Evolutionary conservation across 2,888 invertebrate species (phyloP).

Genomic region (Lasius platythorax): DNA sequence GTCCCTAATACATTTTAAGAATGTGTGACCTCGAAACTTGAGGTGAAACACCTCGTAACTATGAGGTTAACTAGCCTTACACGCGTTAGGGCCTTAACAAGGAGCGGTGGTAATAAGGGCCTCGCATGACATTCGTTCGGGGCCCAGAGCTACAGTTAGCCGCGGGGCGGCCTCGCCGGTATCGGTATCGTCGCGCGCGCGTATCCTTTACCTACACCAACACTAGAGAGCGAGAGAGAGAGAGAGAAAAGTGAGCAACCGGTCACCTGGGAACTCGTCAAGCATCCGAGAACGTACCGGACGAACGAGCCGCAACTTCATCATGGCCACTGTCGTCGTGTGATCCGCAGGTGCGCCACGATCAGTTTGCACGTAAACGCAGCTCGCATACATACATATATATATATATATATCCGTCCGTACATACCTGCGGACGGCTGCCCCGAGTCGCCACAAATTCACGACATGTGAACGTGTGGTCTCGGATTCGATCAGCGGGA

Average conservation of each 20-base stretch:
- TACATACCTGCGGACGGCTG: constrained; percentile 13
- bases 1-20: constrained; percentile 2
- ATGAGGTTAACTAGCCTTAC: constrained; percentile 1
- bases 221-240: neutral
- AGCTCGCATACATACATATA: neutral
- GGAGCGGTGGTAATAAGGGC: constrained; percentile 28
- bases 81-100: constrained; percentile 28
- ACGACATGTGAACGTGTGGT: constrained; percentile 40
- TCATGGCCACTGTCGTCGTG: constrained; percentile 29
- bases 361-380: constrained; percentile 34
- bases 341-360: constrained; percentile 52
- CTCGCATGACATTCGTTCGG: constrained; percentile 32
- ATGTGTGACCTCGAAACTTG: constrained; percentile 29
- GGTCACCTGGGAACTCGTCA: constrained; percentile 38
- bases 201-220: constrained; percentile 33
- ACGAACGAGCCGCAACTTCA: constrained; percentile 35
- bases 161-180: neutral
- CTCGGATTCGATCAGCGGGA: neutral
- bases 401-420: neutral
- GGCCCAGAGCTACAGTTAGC: constrained; percentile 3
- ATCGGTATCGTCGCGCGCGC: constrained; percentile 5
- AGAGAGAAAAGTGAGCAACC: constrained; percentile 29
- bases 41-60: constrained; percentile 39
- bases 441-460: constrained; percentile 25
- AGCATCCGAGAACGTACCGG: constrained; percentile 21